Evolutionary conservation across 2,113 vertebrate genomes (phyloP).

Genomic region (human): GRCh38 chrX:21714001-21714500

Average conservation of each 20-base stretch:
- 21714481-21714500: background rate
- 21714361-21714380: background rate
- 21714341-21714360: background rate
- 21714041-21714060: background rate
- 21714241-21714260: slow-evolving; percentile 7
- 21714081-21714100: slow-evolving; percentile 30
- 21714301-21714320: slow-evolving; percentile 16
- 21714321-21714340: background rate
- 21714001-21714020: background rate
- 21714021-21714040: slow-evolving; percentile 24
- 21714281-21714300: background rate
- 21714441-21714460: background rate
- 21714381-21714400: background rate
- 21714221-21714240: background rate
- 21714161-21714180: background rate
- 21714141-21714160: background rate
- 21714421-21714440: slow-evolving; percentile 6
- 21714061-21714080: background rate
- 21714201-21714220: slow-evolving; percentile 29
- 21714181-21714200: background rate
- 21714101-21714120: slow-evolving; percentile 15
- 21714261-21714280: background rate
- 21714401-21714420: background rate
- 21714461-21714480: background rate
- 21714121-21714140: background rate